A percentile compares a stretch with the other conserved stretches of the same genome.
These are phyloP conservation scores for Pelosia muscerda DNA, from an alignment of 2,888 invertebrate species.

Conservation along the genomic window DNA sequence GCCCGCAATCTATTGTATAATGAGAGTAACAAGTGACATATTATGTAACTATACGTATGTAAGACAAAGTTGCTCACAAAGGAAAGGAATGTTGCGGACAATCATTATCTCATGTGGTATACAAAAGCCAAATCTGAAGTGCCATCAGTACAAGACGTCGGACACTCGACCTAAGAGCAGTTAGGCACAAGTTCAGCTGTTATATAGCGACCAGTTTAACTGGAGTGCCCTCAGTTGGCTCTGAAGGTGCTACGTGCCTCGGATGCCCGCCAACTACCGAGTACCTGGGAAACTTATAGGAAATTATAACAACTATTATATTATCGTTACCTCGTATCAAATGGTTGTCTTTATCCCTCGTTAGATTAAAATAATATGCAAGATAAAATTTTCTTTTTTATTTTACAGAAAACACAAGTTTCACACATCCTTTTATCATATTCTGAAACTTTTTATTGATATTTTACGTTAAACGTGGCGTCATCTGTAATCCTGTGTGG, in stretches of 20 bases:
- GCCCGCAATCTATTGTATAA: not conserved
- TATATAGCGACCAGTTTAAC: slow-evolving; percentile 65
- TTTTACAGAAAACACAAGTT: too few species aligned
- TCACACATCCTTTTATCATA: too few species aligned
- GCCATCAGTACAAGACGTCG: slow-evolving; percentile 67
- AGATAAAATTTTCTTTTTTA: too few species aligned
- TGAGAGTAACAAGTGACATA: not conserved
- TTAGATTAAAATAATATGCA: too few species aligned
- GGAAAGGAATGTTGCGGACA: slow-evolving; percentile 7
- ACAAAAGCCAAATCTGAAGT: slow-evolving; percentile 69
- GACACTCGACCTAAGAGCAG: slow-evolving; percentile 70
- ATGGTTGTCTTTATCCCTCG: not conserved
- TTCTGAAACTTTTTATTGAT: too few species aligned
- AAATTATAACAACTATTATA: slow-evolving; percentile 40
- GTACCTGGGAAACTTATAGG: slow-evolving; percentile 40
- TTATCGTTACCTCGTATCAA: slow-evolving; percentile 25
- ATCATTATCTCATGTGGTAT: slow-evolving; percentile 48
- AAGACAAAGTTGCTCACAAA: slow-evolving; percentile 12
- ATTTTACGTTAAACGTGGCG: too few species aligned
- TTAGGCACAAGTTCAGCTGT: slow-evolving; percentile 73
- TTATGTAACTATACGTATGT: too few species aligned
- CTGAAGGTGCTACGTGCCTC: slow-evolving; percentile 73
- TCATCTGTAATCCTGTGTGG: too few species aligned
- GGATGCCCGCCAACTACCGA: slow-evolving; percentile 71
- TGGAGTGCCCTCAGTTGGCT: slow-evolving; percentile 61